A percentile compares a stretch with the other conserved stretches of the same genome.
These are phyloP conservation scores for Sylvietta virens DNA, from an alignment of 2,113 vertebrate genomes.

Conservation along the genomic window DNA sequence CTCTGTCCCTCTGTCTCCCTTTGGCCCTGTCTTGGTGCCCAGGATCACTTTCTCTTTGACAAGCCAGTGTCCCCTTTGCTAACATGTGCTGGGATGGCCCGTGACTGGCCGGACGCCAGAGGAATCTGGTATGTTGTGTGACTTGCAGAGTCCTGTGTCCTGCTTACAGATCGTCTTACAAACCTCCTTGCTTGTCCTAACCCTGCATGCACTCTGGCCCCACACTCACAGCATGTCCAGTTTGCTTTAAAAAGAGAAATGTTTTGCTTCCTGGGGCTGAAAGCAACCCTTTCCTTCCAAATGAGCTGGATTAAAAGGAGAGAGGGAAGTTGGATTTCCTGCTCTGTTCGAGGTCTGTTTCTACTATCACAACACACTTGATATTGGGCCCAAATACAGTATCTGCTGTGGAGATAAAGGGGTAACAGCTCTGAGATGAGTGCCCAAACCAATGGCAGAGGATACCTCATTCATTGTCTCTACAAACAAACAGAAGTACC, in stretches of 20 bases:
- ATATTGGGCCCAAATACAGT: fast-evolving
- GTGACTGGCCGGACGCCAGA: slow-evolving; percentile 93
- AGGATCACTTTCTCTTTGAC: slow-evolving; percentile 96
- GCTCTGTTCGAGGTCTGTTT: background rate
- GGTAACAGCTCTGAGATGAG: background rate
- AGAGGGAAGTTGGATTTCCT: background rate
- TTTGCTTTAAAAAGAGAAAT: background rate
- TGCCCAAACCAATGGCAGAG: background rate
- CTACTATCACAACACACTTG: background rate
- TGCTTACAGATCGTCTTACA: background rate
- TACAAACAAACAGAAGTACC: background rate
- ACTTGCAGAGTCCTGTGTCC: background rate
- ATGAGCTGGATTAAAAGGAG: background rate
- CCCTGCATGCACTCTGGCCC: background rate
- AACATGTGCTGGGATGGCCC: slow-evolving; percentile 91
- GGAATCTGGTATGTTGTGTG: slow-evolving; percentile 89
- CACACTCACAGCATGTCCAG: slow-evolving; percentile 17
- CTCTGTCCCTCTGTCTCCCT: background rate
- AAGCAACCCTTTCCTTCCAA: background rate
- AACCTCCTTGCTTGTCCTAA: slow-evolving; percentile 41
- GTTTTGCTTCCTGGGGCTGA: background rate
- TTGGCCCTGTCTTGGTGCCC: background rate
- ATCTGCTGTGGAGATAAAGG: background rate
- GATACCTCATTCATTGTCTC: background rate
- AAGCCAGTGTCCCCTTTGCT: slow-evolving; percentile 91